Conservation (phyloP, 2,888 invertebrate species). For the Agonopterix heracliana region DNA sequence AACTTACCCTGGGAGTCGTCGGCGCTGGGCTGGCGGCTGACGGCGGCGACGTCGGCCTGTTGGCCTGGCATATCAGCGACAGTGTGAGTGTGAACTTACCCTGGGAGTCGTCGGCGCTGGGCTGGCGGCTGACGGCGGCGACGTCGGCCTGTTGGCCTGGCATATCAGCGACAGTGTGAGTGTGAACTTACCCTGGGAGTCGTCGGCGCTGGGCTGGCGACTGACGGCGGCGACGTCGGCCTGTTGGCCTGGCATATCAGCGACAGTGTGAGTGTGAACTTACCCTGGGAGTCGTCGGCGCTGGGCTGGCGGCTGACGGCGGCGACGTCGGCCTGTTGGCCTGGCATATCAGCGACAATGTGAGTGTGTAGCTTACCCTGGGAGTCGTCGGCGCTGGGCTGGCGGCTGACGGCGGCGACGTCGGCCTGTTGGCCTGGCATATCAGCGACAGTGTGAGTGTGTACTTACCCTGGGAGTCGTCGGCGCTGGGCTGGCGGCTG, state of each 20-base stretch:
- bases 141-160: slow-evolving; percentile 93
- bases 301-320: slow-evolving; percentile 58
- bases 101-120: slow-evolving; percentile 75
- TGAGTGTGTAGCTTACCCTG: too few species aligned
- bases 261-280: too few species aligned
- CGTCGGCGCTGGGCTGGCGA: slow-evolving; percentile 69
- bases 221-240: slow-evolving; percentile 76
- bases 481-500: slow-evolving; percentile 64
- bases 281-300: slow-evolving; percentile 78
- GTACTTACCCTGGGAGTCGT: slow-evolving; percentile 79
- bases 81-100: too few species aligned
- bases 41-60: slow-evolving; percentile 81
- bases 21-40: slow-evolving; percentile 61
- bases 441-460: slow-evolving; percentile 98
- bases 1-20: slow-evolving; percentile 79
- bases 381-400: slow-evolving; percentile 71
- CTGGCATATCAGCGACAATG: slow-evolving; percentile 98
- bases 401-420: slow-evolving; percentile 65
- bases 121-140: slow-evolving; percentile 52
- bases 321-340: slow-evolving; percentile 87
- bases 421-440: slow-evolving; percentile 94
- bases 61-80: slow-evolving; percentile 97
- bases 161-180: slow-evolving; percentile 98
- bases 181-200: slow-evolving; percentile 79
- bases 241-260: slow-evolving; percentile 97